Base-by-base conservation (phyloP, 2,888 invertebrate species). In the Nomada fabriciana region DNA sequence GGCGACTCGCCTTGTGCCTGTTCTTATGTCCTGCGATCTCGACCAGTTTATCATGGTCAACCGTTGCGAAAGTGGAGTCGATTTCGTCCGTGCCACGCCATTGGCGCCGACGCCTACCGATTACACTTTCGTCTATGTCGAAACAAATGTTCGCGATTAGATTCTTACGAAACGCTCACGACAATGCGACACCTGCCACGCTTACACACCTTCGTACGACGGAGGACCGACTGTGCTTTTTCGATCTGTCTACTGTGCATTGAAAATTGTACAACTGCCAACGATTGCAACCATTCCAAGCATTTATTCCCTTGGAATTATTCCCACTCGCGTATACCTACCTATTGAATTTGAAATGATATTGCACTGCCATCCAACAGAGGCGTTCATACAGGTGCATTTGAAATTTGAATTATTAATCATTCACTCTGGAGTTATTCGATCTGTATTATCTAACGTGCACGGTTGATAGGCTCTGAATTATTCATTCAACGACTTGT, bases 1-100 rank as follows among this genome's bases (percentile, higher is more conserved):
- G 93, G 91, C 88, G 80, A 89, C 85, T 91, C 84, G 86, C 93
- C 93, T 93, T 93, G 93, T 91, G 86, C 92, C 83, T 89, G 88
- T 92, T 92, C 87, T 87, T 81, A 68, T 61, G 29, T 63, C 59
- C 50, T 70, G 43, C 59, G 23, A 73, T 64, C 60, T 50, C 79
- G 59, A 87, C 85, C 79, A 85, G 81, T 88, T 86, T 81, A 80
- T 76, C 69, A 78, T 67, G 80, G 83, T 76, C 83, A 73, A 84
- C 10, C 52, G 60, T 77, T 83, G 70, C 73, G 76, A 79, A 78
- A 82, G 57, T 61, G 20, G 55, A 52, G 50, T 68, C 47, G 52
- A 65, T 75, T 79, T 82, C 79, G 55, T 52, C 52, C 59, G 57
- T 29, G 57, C n/a, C 25, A 20, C 53, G 13, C 64, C 57, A 63